phyloP scores from a whole-genome alignment of 2,888 invertebrate genomes.

The Platycheirus albimanus region DNA sequence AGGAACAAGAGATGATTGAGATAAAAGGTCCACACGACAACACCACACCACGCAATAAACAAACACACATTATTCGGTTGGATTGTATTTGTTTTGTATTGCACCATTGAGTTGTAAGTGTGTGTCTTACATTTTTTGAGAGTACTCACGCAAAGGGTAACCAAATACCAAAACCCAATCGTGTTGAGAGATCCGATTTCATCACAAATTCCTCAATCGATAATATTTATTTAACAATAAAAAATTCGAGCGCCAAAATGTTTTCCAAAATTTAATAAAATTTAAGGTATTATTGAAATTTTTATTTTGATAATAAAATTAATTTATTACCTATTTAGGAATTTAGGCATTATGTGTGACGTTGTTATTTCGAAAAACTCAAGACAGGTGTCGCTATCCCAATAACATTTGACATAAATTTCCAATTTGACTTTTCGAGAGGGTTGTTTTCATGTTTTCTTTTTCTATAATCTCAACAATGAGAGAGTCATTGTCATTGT shows the following conservation, averaged over 20 bases:
- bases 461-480: conserved; percentile 19
- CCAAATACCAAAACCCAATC: neutral
- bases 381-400: conserved; percentile 69
- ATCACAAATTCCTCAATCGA: conserved; percentile 3
- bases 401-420: conserved; percentile 68
- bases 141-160: conserved; percentile 14
- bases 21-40: neutral
- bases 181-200: conserved; percentile 32
- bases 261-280: no score
- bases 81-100: conserved; percentile 61
- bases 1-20: conserved; percentile 11
- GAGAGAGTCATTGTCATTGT: neutral
- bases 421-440: conserved; percentile 55
- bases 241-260: neutral
- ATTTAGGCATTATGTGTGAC: conserved; percentile 20
- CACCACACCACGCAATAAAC: conserved; percentile 36
- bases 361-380: conserved; percentile 31
- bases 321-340: neutral
- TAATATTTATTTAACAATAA: neutral
- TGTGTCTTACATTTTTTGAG: conserved; percentile 37
- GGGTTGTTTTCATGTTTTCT: conserved; percentile 66
- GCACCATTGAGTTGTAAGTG: conserved; percentile 40
- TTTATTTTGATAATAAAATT: neutral
- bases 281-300: neutral
- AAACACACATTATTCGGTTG: conserved; percentile 51